Conservation (phyloP, 2,113 vertebrate species). For the Burhinus oedicnemus region DNA sequence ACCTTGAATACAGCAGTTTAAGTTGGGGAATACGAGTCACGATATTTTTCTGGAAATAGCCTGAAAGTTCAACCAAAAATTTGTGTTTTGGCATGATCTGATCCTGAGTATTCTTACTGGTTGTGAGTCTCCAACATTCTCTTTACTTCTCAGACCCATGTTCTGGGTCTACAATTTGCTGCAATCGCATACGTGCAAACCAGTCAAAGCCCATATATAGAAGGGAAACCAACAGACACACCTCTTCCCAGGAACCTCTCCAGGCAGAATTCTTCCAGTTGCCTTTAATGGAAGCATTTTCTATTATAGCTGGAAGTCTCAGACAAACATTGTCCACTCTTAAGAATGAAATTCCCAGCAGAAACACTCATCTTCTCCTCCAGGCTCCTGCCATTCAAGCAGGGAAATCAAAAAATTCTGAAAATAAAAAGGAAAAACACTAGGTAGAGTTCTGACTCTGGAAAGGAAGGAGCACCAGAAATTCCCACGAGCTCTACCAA, state of each 20-base stretch:
- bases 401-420: conserved; percentile 19
- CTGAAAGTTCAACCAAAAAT: neutral
- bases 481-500: neutral
- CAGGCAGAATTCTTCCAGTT: neutral
- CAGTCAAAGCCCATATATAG: neutral
- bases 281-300: neutral
- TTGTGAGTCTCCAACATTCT: neutral
- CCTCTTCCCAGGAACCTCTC: neutral
- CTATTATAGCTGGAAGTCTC: neutral
- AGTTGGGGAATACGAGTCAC: neutral
- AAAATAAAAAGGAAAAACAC: neutral
- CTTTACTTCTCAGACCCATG: neutral
- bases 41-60: neutral
- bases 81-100: neutral
- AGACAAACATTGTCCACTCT: neutral
- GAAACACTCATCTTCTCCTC: neutral
- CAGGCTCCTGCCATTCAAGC: neutral
- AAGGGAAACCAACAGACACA: neutral
- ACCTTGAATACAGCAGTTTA: neutral
- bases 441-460: neutral
- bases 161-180: neutral
- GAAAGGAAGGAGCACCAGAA: neutral
- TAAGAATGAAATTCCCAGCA: conserved; percentile 1
- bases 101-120: neutral
- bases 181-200: neutral